A percentile compares a stretch with the other conserved stretches of the same genome.
Conservation (phyloP, 2,888 invertebrate genomes). For the Archaeoteleia sp. region DNA sequence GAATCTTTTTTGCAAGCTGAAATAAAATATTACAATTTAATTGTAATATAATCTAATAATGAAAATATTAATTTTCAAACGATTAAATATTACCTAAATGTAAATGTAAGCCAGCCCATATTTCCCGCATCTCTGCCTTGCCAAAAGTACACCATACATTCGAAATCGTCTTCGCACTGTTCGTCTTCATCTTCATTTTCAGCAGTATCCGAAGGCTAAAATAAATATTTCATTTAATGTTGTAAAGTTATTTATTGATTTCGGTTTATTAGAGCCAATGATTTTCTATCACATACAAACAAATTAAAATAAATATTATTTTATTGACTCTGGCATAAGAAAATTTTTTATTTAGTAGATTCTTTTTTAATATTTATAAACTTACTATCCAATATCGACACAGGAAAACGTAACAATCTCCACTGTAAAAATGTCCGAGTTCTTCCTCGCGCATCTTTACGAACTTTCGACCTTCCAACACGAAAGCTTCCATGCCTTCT, state of each 20-base stretch:
- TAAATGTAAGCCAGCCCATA: conserved; percentile 99
- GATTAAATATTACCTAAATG: conserved; percentile 82
- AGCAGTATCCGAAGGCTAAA: conserved; percentile 73
- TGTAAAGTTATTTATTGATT: not conserved
- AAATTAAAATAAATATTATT: conserved; percentile 8
- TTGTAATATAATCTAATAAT: not conserved
- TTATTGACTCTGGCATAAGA: no score
- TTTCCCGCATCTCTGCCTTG: conserved; percentile 97
- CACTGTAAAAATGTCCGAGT: conserved; percentile 92
- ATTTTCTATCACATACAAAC: no score
- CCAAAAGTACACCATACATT: conserved; percentile 99
- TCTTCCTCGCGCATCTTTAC: conserved; percentile 97
- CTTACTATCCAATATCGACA: conserved; percentile 92
- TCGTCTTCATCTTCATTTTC: conserved; percentile 78
- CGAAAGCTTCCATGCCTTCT: conserved; percentile 98
- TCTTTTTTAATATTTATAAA: no score
- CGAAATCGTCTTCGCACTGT: conserved; percentile 82
- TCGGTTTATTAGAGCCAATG: no score
- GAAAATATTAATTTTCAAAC: conserved; percentile 4
- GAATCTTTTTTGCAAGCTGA: conserved; percentile 90
- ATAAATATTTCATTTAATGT: conserved; percentile 1
- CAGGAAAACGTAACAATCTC: conserved; percentile 98
- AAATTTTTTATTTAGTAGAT: no score
- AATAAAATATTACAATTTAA: conserved; percentile 13
- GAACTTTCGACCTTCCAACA: conserved; percentile 97